phyloP scores from a whole-genome alignment of 2,797 vertebrate species.

The Eurystomus glaucurus region DNA sequence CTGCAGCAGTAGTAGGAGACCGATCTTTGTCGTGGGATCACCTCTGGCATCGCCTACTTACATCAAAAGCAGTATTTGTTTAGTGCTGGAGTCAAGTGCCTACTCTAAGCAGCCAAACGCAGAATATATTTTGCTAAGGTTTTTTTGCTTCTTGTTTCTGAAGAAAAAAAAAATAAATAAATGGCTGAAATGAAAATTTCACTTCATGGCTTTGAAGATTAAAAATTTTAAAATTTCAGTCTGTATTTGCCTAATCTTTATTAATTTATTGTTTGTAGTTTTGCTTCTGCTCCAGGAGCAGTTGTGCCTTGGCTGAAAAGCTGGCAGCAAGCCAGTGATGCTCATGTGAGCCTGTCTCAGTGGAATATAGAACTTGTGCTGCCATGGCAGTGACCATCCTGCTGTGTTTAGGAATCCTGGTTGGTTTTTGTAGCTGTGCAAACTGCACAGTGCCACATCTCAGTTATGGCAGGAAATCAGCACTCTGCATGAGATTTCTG shows the following conservation, averaged over 20 bases:
- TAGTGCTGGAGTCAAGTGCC: not conserved
- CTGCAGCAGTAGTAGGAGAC: not conserved
- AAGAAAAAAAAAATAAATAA: not conserved
- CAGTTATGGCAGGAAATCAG: not conserved
- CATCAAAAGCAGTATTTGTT: not conserved
- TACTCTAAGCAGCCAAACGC: not conserved
- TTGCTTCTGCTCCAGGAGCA: rapidly evolving
- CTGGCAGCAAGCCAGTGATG: not conserved
- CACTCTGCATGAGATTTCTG: not conserved
- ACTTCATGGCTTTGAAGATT: not conserved
- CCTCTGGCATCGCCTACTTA: not conserved
- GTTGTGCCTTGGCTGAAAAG: not conserved
- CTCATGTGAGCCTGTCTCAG: not conserved
- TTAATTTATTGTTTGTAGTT: not conserved
- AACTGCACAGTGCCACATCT: not conserved
- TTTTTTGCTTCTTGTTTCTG: not conserved
- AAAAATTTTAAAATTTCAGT: not conserved
- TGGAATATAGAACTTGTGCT: not conserved
- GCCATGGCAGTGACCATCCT: not conserved
- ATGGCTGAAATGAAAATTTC: not conserved
- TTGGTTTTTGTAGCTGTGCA: not conserved
- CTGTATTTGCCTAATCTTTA: not conserved
- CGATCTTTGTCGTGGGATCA: not conserved
- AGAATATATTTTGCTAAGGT: not conserved
- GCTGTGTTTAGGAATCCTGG: not conserved